These are phyloP conservation scores for Coelinius sp. DNA, from an alignment of 2,888 invertebrate species.

Conservation along the genomic window DNA sequence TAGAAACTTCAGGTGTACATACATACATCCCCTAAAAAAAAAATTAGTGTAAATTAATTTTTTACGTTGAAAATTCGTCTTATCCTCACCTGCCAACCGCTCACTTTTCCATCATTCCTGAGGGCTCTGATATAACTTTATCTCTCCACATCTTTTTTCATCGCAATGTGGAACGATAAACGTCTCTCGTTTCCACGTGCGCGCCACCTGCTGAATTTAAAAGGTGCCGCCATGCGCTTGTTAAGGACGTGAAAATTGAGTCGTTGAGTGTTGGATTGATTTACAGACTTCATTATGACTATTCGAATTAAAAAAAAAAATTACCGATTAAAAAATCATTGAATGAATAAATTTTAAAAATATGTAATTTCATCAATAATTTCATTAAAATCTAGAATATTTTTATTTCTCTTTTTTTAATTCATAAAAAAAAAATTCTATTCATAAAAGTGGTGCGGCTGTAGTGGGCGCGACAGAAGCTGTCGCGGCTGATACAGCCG, in stretches of 20 bases:
- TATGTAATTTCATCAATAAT: too few species aligned
- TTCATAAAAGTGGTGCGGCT: too few species aligned
- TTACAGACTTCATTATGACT: conserved; percentile 3
- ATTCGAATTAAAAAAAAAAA: too few species aligned
- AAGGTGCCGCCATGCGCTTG: background rate
- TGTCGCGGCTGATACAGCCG: too few species aligned
- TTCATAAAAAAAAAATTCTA: too few species aligned
- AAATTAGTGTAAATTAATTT: background rate
- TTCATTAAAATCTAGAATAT: too few species aligned
- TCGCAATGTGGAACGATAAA: conserved; percentile 3
- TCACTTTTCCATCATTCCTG: conserved; percentile 18
- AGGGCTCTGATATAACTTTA: conserved; percentile 8
- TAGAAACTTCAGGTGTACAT: background rate
- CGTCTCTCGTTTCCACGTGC: background rate
- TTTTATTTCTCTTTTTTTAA: too few species aligned
- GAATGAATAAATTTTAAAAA: too few species aligned
- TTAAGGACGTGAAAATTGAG: conserved; percentile 1
- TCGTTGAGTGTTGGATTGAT: conserved; percentile 28
- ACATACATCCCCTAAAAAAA: background rate
- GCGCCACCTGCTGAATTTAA: background rate
- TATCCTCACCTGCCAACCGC: conserved; percentile 4
- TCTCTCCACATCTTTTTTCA: conserved; percentile 32
- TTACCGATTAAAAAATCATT: too few species aligned
- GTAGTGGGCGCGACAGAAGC: too few species aligned
- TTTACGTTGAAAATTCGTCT: conserved; percentile 9